Base-by-base conservation (phyloP, 2,797 vertebrate genomes). In the Echeneis naucrates region DNA sequence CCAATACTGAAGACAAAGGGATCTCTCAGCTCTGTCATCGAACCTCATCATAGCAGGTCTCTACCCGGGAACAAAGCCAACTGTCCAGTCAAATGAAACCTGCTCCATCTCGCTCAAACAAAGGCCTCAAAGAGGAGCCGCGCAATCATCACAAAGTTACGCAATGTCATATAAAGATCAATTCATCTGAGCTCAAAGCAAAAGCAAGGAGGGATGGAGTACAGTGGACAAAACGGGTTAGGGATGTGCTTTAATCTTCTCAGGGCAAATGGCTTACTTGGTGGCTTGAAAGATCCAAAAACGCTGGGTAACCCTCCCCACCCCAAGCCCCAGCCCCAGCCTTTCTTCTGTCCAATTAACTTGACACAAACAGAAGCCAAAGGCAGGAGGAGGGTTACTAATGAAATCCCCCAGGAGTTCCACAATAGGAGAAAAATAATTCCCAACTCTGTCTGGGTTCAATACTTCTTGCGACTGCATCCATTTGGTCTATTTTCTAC, bases 61-160 rank as follows among this genome's bases (percentile, higher is more conserved):
- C 14, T 24, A 50, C 72, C 81, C 44, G 62, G 90, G 91, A 92
- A 90, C 84, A 77, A 84, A 81, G 91, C 91, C 89, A 92, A 88
- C 86, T 84, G 88, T 88, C 91, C 48, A 50, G 80, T 81, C 84
- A 64, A 88, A 93, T 92, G 79, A 91, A 87, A 86, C 72, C 66
- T 77, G 78, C 88, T 85, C 83, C 86, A 80, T 90, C 88, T 89
- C 79, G 53, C 72, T 83, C 83, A 74, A 85, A 88, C 88, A 90
- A 88, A 89, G 83, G 48, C 74, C 85, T 90, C 88, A 90, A 84
- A 91, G 81, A 84, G 75, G 63, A 72, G 87, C 84, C 51, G 83
- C 3, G 54, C 78, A 78, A 82, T 89, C 80, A 87, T 84, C 85
- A 79, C 76, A 79, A 83, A 86, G 85, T 94, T 93, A 88, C 66